Evolutionary conservation across 30 jellyfish, hydroid and myxozoan genomes (phyloP), one percentile per base, ranked within the genome.

Genomic region (Turritopsis dohrnii): DNA sequence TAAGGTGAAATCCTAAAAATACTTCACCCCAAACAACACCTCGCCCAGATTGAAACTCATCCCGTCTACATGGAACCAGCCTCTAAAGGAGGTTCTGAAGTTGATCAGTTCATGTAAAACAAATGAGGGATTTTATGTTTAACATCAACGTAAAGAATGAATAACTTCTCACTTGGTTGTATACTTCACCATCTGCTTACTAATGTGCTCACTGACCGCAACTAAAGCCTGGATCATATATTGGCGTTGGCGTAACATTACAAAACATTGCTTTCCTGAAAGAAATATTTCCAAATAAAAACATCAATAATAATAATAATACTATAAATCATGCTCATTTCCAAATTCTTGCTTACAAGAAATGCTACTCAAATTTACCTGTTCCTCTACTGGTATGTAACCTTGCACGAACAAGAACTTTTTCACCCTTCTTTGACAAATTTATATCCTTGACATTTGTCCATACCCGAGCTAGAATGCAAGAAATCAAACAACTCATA

Each of bases 321-420:
- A n/a, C n/a, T n/a, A n/a, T n/a, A n/a, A n/a, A n/a, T n/a, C n/a
- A n/a, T n/a, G n/a, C n/a, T n/a, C n/a, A n/a, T n/a, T n/a, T n/a
- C n/a, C 9, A 41, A 41, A 41, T 41, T 41, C 13, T 41, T 13
- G 13, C 13, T 41, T 41, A 13, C 5, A 41, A 41, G 60, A 41
- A 41, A 41, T 41, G 13, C 5, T 41, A 3, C 60, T 13, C n/a
- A n/a, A 28, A 81, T 29, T 8, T 21, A 87, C 99, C 99, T 72
- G 99, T 92, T 21, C 96, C 99, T 83, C 99, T 83, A 86, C 97
- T 89, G 25, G 99, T 94, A 60, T 94, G 99, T 74, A 94, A 88
- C 66, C 99, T 81, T 52, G 95, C 97, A 79, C 99, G 81, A 21
- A 89, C 91, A 21, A 94, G 86, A 23, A 94, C 96, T 60, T 86